These are phyloP conservation scores for Ameiurus melas DNA, from an alignment of 2,113 vertebrate species.

Conservation along the genomic window DNA sequence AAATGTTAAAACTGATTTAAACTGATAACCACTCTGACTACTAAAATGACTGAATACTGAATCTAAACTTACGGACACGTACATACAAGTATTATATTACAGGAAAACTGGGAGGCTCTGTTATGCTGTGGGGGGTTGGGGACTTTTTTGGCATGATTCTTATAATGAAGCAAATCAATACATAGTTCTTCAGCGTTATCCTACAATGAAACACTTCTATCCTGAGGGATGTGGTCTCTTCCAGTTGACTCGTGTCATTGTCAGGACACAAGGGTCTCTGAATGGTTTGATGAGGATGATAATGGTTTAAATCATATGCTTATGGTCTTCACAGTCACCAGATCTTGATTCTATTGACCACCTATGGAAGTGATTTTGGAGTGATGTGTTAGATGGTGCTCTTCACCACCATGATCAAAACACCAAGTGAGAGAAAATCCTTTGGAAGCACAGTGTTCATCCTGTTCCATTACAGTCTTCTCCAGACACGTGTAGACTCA, in stretches of 20 bases:
- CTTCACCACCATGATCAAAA: neutral
- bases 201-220: neutral
- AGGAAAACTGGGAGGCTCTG: neutral
- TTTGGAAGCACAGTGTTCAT: neutral
- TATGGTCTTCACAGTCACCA: neutral
- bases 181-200: neutral
- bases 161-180: neutral
- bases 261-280: neutral
- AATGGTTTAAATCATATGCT: neutral
- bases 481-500: neutral
- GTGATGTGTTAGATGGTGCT: neutral
- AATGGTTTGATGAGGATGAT: neutral
- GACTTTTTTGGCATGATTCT: neutral
- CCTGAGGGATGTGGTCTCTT: neutral
- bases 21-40: neutral
- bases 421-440: neutral
- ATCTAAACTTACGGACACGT: neutral
- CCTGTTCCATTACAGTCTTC: neutral
- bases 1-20: neutral
- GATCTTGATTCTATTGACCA: neutral
- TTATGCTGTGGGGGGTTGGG: no score
- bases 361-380: neutral
- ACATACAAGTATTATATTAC: neutral
- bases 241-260: neutral
- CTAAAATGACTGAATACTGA: neutral